Percentiles rank a stretch among this genome's conserved stretches.
Evolutionary conservation across 1,140 invertebrate species (phyloP).

Genomic region (Drosophila bipectinata): DNA sequence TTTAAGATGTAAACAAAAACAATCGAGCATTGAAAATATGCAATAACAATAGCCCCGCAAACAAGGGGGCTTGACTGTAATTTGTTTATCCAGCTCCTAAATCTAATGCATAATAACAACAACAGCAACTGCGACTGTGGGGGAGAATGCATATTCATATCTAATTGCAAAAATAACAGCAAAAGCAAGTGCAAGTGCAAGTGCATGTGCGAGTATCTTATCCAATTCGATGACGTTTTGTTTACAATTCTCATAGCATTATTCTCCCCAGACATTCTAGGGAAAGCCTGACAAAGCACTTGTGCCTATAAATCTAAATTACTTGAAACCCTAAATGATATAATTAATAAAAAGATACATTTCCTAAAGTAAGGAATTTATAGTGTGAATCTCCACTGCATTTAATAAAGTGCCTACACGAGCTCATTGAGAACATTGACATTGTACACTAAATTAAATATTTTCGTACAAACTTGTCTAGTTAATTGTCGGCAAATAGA

Average conservation of each 20-base stretch:
- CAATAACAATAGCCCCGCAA: slow-evolving; percentile 21
- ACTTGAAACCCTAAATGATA: not conserved
- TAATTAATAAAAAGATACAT: not conserved
- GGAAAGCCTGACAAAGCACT: slow-evolving; percentile 29
- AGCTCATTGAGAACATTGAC: slow-evolving; percentile 25
- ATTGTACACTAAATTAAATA: slow-evolving; percentile 43
- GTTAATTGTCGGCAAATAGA: slow-evolving; percentile 56
- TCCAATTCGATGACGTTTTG: slow-evolving; percentile 67
- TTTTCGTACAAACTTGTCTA: slow-evolving; percentile 21
- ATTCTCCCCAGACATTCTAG: slow-evolving; percentile 12
- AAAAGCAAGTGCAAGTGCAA: not conserved
- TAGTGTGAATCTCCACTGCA: not conserved
- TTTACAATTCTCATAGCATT: slow-evolving; percentile 45
- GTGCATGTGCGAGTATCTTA: slow-evolving; percentile 19
- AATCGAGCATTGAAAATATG: slow-evolving; percentile 34
- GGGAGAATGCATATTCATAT: not conserved
- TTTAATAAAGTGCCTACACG: not conserved
- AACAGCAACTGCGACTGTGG: slow-evolving; percentile 23
- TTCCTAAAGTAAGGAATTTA: not conserved
- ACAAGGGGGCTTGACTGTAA: slow-evolving; percentile 66
- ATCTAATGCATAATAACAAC: slow-evolving; percentile 55
- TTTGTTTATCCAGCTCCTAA: slow-evolving; percentile 66
- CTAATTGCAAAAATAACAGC: not conserved
- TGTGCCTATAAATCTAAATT: slow-evolving; percentile 2
- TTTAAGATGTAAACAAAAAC: slow-evolving; percentile 30